These are phyloP conservation scores for Calephelis nemesis DNA, from an alignment of 1,140 invertebrate species.

Conservation along the genomic window DNA sequence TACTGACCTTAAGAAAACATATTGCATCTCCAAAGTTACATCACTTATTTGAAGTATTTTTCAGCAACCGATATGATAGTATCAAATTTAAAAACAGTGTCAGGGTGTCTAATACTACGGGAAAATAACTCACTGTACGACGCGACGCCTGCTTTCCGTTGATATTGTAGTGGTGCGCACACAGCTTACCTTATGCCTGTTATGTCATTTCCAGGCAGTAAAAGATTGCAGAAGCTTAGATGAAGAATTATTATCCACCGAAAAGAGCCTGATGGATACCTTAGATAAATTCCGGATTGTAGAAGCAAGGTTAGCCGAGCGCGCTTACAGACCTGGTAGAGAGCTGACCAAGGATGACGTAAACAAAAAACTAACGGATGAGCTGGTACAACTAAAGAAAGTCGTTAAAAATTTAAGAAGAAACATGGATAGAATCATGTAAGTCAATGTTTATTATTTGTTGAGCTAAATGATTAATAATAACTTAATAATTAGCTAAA, in stretches of 20 bases:
- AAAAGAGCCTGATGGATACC: slow-evolving; percentile 48
- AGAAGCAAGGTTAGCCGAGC: slow-evolving; percentile 45
- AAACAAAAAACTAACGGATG: slow-evolving; percentile 48
- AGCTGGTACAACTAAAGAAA: slow-evolving; percentile 46
- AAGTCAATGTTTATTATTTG: background rate
- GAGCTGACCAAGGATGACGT: slow-evolving; percentile 56
- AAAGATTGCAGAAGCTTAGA: slow-evolving; percentile 45
- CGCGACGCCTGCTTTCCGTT: too few relatives aligned
- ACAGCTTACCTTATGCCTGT: too few relatives aligned
- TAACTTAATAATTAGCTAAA: too few relatives aligned
- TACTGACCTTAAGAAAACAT: too few relatives aligned
- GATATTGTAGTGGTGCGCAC: too few relatives aligned
- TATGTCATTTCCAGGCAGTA: slow-evolving; percentile 7
- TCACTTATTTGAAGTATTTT: too few relatives aligned
- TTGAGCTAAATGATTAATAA: too few relatives aligned
- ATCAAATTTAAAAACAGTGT: too few relatives aligned
- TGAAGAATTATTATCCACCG: slow-evolving; percentile 47
- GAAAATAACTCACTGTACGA: too few relatives aligned
- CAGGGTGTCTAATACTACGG: too few relatives aligned
- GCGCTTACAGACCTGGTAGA: slow-evolving; percentile 39
- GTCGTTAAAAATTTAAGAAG: slow-evolving; percentile 46
- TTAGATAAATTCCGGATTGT: slow-evolving; percentile 52
- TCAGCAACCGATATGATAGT: too few relatives aligned
- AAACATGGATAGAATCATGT: slow-evolving; percentile 53
- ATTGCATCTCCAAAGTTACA: too few relatives aligned